phyloP scores from a whole-genome alignment of 2,888 invertebrate genomes.

The Nomada fucata region DNA sequence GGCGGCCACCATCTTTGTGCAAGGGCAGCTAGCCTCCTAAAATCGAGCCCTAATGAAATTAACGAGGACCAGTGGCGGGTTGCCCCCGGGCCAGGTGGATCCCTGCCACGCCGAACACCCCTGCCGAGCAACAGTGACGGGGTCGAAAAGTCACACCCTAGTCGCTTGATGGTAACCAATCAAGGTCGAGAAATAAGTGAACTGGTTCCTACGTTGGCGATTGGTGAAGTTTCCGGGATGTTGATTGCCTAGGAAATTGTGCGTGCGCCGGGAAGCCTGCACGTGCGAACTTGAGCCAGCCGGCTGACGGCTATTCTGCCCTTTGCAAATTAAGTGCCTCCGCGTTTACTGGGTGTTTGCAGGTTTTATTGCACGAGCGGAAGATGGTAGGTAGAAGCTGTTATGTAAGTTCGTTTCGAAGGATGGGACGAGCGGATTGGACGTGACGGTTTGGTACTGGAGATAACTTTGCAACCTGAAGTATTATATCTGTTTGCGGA shows the following conservation, averaged over 20 bases:
- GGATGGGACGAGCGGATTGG: no score
- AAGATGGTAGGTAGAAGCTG: no score
- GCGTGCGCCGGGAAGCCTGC: conserved; percentile 69
- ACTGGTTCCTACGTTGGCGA: conserved; percentile 73
- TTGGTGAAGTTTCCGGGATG: conserved; percentile 82
- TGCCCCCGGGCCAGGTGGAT: conserved; percentile 74
- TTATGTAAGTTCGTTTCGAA: no score
- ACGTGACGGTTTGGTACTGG: no score
- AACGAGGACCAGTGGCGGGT: conserved; percentile 75
- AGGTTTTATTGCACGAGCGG: background rate
- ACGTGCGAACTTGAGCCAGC: conserved; percentile 43
- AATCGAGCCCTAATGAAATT: conserved; percentile 81
- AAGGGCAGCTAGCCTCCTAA: conserved; percentile 65
- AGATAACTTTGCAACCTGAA: no score
- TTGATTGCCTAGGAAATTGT: conserved; percentile 83
- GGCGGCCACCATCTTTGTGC: conserved; percentile 69
- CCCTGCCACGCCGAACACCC: conserved; percentile 44
- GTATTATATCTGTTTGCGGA: no score
- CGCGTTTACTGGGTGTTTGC: background rate
- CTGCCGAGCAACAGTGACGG: conserved; percentile 39
- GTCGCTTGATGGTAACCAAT: conserved; percentile 76
- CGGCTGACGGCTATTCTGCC: conserved; percentile 38
- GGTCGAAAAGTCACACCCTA: conserved; percentile 81
- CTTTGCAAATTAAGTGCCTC: conserved; percentile 49
- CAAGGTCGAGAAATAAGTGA: conserved; percentile 79